These are phyloP conservation scores for Agrochola lota DNA, from an alignment of 2,888 invertebrate genomes.

Conservation along the genomic window DNA sequence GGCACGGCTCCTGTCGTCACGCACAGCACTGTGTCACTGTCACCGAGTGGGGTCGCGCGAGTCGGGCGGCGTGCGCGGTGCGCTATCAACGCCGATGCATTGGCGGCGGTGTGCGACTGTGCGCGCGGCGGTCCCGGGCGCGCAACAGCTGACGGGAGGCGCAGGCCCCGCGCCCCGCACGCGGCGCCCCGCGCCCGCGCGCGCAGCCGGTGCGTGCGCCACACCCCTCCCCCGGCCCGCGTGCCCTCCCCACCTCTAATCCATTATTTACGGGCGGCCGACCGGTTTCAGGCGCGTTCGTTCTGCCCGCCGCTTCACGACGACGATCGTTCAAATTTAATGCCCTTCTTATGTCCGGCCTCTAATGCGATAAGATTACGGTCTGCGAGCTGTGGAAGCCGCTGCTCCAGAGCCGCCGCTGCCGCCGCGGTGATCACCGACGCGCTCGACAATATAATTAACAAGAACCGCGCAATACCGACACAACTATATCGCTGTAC, in stretches of 20 bases:
- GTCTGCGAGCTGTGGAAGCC: constrained; percentile 73
- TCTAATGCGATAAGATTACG: constrained; percentile 88
- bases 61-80: constrained; percentile 84
- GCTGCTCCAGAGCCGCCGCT: constrained; percentile 51
- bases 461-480: constrained; percentile 53
- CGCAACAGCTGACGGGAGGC: constrained; percentile 91
- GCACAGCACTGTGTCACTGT: constrained; percentile 82
- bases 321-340: constrained; percentile 89
- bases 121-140: constrained; percentile 87
- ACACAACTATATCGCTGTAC: constrained; percentile 49
- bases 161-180: constrained; percentile 80
- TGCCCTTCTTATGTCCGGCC: constrained; percentile 90
- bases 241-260: constrained; percentile 87
- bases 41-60: constrained; percentile 70
- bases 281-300: constrained; percentile 90
- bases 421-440: constrained; percentile 39
- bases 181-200: constrained; percentile 78
- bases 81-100: constrained; percentile 88
- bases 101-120: constrained; percentile 81
- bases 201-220: constrained; percentile 87
- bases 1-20: constrained; percentile 73
- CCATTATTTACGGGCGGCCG: constrained; percentile 90
- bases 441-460: constrained; percentile 58
- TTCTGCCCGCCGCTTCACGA: constrained; percentile 84
- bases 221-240: constrained; percentile 78